Evolutionary conservation across 1,140 invertebrate genomes (phyloP), one percentile per base, ranked within the genome.

Genomic region (Lepidotrigona ventralis): DNA sequence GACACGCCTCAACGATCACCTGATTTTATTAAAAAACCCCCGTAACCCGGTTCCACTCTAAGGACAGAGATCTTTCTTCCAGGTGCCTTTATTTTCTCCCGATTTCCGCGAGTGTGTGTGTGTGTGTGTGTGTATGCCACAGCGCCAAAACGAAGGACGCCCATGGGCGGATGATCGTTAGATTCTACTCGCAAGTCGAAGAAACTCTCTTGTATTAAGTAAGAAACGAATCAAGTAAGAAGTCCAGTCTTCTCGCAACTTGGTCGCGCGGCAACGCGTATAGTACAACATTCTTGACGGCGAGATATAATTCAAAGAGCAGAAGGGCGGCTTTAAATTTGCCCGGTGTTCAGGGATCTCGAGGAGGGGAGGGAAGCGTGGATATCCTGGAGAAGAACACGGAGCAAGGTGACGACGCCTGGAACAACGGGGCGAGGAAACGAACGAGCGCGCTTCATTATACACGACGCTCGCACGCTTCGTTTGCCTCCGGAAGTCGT

Each of bases 381-480:
- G 63, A 70, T 21, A 54, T 63, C 60, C 64, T 33, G 33, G 33
- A 46, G 54, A 75, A 82, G 80, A 71, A 53, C 66, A 58, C 75
- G 39, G 15, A 71, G 76, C 56, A 83, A 71, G 81, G 76, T 72
- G 75, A 72, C 68, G 66, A 83, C 76, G 81, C 58, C 56, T 83
- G 69, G 69, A 77, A 79, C 81, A 83, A 75, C 80, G 76, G 78
- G 76, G 78, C 68, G 82, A 79, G 84, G 88, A 86, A 87, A 88
- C 88, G 83, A 87, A 93, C 90, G 92, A 90, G 91, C 91, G 90
- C 90, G 93, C 93, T 94, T 94, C 93, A 94, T 94, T 94, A 94
- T 94, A 93, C 92, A 91, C 92, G 93, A 93, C 90, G 91, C 91
- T 93, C 90, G 90, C 85, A 94, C 93, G 93, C 93, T 94, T 94